Conservation (phyloP, 2,888 invertebrate species). For the Tipula unca region DNA sequence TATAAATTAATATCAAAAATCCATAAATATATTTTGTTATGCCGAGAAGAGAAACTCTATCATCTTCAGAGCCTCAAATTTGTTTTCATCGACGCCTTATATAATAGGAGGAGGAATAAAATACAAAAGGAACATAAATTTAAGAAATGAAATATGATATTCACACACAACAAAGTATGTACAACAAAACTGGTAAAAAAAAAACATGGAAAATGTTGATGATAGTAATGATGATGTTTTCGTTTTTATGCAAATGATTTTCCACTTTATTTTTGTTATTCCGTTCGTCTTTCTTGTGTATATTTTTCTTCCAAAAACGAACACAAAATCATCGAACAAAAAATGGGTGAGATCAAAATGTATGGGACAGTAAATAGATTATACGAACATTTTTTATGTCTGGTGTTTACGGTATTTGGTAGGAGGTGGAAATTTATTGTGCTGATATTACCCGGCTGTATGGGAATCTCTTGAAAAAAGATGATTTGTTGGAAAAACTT, state of each 20-base stretch:
- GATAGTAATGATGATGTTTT: not conserved
- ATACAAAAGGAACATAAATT: not conserved
- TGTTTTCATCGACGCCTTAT: not conserved
- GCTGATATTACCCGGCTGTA: not conserved
- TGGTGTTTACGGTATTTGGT: not conserved
- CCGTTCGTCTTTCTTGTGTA: not conserved
- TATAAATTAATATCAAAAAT: not conserved
- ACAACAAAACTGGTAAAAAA: not conserved
- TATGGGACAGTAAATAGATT: not conserved
- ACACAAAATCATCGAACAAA: not conserved
- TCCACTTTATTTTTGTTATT: not conserved
- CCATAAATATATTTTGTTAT: not conserved
- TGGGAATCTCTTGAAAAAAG: not conserved
- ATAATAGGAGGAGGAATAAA: not conserved
- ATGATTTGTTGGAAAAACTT: not conserved
- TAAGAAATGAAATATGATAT: not conserved
- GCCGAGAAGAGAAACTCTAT: not conserved
- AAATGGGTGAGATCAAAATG: not conserved
- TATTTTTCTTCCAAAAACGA: not conserved
- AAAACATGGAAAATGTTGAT: not conserved
- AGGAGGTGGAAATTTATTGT: not conserved
- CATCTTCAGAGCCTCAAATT: not conserved
- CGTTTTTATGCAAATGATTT: constrained; percentile 1
- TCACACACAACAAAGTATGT: not conserved
- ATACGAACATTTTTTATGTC: not conserved